These are phyloP conservation scores for Noctua fimbriata DNA, from an alignment of 2,888 invertebrate species.

Conservation along the genomic window DNA sequence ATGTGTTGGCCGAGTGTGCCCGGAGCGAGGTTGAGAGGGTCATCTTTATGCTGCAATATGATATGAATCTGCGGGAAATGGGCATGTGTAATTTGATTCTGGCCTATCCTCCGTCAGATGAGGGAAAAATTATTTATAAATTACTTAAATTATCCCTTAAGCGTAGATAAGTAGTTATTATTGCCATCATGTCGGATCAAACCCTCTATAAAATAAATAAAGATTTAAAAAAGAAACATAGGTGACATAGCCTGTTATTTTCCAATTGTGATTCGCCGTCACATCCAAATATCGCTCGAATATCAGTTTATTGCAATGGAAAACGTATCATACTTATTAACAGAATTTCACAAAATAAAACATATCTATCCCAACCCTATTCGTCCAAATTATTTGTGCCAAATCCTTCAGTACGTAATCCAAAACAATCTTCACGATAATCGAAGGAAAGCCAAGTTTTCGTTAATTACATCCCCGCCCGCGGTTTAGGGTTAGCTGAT, in stretches of 20 bases:
- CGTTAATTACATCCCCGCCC: slow-evolving; percentile 68
- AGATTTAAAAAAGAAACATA: no score
- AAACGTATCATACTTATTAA: not conserved
- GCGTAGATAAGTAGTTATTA: no score
- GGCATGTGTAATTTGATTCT: no score
- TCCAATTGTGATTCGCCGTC: not conserved
- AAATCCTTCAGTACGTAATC: slow-evolving; percentile 39
- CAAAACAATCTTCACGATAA: slow-evolving; percentile 61
- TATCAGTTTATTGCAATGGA: not conserved
- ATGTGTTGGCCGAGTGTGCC: no score
- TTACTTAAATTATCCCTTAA: no score
- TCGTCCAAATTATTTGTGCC: slow-evolving; percentile 26
- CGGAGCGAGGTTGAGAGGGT: no score
- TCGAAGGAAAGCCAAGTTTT: slow-evolving; percentile 69
- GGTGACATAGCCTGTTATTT: not conserved
- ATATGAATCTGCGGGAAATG: no score
- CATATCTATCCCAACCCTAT: not conserved
- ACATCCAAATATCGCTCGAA: not conserved
- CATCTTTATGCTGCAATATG: no score
- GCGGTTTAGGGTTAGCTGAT: slow-evolving; percentile 53
- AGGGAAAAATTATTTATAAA: no score
- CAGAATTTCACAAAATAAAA: not conserved
- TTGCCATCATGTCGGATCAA: no score
- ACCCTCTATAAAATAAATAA: no score
- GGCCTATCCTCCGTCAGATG: no score